These are phyloP conservation scores for Xenopus petersii DNA, from an alignment of 2,797 vertebrate species.

Conservation along the genomic window DNA sequence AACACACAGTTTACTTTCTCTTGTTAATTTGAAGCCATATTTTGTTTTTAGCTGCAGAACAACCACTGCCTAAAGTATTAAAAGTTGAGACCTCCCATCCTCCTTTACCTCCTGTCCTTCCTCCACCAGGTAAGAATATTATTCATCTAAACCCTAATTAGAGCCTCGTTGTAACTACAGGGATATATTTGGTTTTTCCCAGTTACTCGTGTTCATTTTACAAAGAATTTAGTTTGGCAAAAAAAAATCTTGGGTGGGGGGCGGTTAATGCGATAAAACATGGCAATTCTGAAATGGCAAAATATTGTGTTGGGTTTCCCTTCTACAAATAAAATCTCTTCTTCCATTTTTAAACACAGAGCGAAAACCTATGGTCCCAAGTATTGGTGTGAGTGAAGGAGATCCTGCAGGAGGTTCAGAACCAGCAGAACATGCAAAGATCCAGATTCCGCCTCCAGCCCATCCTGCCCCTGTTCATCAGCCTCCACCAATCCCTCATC, in stretches of 20 bases:
- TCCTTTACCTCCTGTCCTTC: conserved; percentile 81
- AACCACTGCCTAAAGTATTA: conserved; percentile 82
- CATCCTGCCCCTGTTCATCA: conserved; percentile 83
- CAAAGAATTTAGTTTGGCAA: too few species aligned
- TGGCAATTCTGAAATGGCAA: too few species aligned
- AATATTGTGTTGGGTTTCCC: background rate
- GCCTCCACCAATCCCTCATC: conserved; percentile 81
- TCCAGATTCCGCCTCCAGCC: conserved; percentile 79
- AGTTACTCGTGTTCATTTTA: too few species aligned
- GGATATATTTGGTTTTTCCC: too few species aligned
- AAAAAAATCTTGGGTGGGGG: too few species aligned
- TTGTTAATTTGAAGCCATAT: background rate
- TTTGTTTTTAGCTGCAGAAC: conserved; percentile 65
- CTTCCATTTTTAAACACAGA: conserved; percentile 61
- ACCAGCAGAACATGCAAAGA: conserved; percentile 70
- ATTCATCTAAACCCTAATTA: too few species aligned
- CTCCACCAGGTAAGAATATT: conserved; percentile 76
- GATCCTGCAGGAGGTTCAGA: conserved; percentile 74
- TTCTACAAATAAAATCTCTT: background rate
- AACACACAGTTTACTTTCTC: too few species aligned
- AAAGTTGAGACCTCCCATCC: conserved; percentile 89
- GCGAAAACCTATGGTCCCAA: conserved; percentile 73
- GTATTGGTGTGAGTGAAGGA: conserved; percentile 75
- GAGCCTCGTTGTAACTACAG: too few species aligned
- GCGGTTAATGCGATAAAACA: too few species aligned